Conservation (phyloP, 2,888 invertebrate species). For the Ommatoiulus sabulosus region DNA sequence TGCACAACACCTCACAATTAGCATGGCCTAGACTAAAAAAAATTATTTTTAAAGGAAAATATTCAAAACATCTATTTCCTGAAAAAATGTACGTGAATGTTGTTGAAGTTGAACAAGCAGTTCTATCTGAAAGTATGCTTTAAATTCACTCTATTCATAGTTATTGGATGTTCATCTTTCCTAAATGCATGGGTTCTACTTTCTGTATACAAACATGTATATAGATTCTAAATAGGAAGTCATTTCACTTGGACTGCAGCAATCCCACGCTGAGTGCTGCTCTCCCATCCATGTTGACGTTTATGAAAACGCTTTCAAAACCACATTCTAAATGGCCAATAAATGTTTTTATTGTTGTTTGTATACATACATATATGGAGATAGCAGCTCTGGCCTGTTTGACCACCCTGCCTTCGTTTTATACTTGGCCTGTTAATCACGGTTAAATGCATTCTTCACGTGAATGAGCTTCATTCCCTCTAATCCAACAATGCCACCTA, state of each 20-base stretch:
- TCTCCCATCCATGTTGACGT: not conserved
- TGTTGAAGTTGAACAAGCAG: no score
- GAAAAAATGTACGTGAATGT: no score
- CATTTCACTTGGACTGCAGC: not conserved
- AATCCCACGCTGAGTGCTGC: not conserved
- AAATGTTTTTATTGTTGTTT: conserved; percentile 10
- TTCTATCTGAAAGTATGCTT: no score
- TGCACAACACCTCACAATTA: no score
- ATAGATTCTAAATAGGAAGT: not conserved
- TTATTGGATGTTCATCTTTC: not conserved
- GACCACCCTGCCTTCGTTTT: conserved; percentile 13
- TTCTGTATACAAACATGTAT: not conserved
- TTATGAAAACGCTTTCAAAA: not conserved
- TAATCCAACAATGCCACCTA: not conserved
- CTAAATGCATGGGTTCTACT: not conserved
- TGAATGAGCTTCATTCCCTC: not conserved
- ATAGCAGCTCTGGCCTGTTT: not conserved
- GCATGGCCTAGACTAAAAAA: no score
- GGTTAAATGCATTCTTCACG: conserved; percentile 5
- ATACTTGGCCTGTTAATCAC: not conserved
- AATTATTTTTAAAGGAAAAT: no score
- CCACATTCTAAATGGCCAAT: conserved; percentile 1
- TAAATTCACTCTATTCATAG: no score
- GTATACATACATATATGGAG: not conserved
- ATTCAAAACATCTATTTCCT: no score